Evolutionary conservation across 2,797 vertebrate species (phyloP), one percentile per base, ranked within the genome.

Genomic region (Echeneis naucrates): DNA sequence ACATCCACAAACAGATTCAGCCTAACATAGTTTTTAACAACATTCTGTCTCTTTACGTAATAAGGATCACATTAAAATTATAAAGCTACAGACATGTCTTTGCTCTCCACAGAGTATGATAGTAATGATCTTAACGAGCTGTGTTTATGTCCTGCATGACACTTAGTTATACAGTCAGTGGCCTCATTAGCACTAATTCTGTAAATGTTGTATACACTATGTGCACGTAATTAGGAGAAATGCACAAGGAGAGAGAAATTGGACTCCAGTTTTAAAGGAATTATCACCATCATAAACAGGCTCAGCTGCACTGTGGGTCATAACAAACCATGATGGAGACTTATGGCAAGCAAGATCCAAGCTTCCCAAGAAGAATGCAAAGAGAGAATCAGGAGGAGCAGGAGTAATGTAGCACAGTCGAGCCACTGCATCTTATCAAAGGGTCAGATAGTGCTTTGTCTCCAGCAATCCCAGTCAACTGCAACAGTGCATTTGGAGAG

Each of bases 171-270:
- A 88, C 77, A 88, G 86, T 75, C 80, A 69, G 72, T 68, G 83
- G 80, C 79, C 83, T 93, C 88, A 91, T 93, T 92, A 92, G 86
- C 62, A 70, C 66, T 81, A 80, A 90, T 85, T 87, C 58, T 65
- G 77, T 52, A 80, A 87, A 85, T 77, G 68, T 59, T 76, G 74
- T 79, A 66, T 76, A 72, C 71, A 86, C 57, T 78, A 84, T 85
- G 77, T 84, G 78, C 57, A 62, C 64, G 78, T 86, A 83, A 93
- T 90, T 85, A 88, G 80, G 42, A 65, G 56, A 45, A 82, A 72
- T 68, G 54, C 62, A 50, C 40, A 5, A 17, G 37, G 42, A n/a
- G 45, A 21, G 35, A 57, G 27, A 58, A 66, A 63, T n/a, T 4
- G 30, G 64, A 53, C 45, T 68, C 23, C 16, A 14, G 56, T 72